Percentiles rank a stretch among this genome's conserved stretches.
Conservation (phyloP, 1,140 invertebrate genomes). For the Drosophila triauraria region DNA sequence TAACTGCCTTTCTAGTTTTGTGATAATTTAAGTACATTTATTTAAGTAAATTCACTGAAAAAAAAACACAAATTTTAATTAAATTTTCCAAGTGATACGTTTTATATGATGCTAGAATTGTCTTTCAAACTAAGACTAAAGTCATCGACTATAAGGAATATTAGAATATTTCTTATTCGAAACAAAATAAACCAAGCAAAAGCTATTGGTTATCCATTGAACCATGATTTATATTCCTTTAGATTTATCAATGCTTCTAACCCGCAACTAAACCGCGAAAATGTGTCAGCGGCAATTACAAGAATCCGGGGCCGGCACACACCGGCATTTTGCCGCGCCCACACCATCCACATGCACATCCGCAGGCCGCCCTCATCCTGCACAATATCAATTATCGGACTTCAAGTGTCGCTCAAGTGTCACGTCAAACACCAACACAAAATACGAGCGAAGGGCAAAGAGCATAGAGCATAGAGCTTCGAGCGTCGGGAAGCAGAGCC, state of each 20-base stretch:
- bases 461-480: conserved; percentile 7
- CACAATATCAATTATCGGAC: conserved; percentile 77
- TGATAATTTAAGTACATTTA: too few species aligned
- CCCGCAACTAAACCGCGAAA: conserved; percentile 31
- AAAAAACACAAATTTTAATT: too few species aligned
- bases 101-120: too few species aligned
- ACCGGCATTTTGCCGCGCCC: conserved; percentile 26
- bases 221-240: conserved; percentile 16
- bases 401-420: conserved; percentile 80
- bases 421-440: conserved; percentile 72
- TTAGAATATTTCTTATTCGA: background rate
- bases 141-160: too few species aligned
- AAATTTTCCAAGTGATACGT: too few species aligned
- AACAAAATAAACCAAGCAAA: background rate
- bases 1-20: too few species aligned
- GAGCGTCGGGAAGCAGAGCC: conserved; percentile 5
- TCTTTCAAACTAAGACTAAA: too few species aligned
- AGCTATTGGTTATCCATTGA: background rate
- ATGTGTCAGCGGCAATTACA: conserved; percentile 70
- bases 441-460: conserved; percentile 43
- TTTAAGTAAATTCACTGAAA: too few species aligned
- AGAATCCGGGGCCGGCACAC: conserved; percentile 43
- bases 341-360: conserved; percentile 1
- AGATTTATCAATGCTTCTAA: conserved; percentile 17
- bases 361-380: conserved; percentile 18